Percentiles rank a stretch among this genome's conserved stretches.
Evolutionary conservation across 2,888 invertebrate species (phyloP).

Genomic region (Perdita meconis): DNA sequence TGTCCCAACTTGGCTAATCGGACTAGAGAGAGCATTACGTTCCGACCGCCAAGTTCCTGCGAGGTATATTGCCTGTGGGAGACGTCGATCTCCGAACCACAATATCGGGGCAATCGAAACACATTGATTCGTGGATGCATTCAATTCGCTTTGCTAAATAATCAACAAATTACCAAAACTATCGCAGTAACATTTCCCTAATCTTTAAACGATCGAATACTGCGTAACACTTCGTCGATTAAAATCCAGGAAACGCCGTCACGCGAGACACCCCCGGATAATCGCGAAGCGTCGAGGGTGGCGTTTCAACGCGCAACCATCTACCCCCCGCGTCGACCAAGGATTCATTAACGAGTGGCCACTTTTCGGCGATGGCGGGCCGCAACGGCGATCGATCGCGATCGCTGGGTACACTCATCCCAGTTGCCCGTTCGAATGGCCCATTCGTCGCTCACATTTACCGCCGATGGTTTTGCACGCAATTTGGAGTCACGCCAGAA

Average conservation of each 20-base stretch:
- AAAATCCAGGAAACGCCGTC: background rate
- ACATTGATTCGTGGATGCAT: too few species aligned
- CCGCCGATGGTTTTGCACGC: constrained; percentile 71
- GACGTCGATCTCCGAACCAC: background rate
- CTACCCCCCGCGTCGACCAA: too few species aligned
- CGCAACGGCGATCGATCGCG: constrained; percentile 60
- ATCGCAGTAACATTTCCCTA: too few species aligned
- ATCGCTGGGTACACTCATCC: constrained; percentile 43
- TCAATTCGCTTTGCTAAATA: too few species aligned
- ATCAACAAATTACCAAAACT: too few species aligned
- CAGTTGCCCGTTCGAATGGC: constrained; percentile 36
- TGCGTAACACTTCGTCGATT: too few species aligned
- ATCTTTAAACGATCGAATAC: too few species aligned
- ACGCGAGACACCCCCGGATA: background rate
- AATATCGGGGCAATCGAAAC: background rate
- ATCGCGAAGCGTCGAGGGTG: background rate
- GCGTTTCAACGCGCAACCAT: background rate
- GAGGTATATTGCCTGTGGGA: background rate
- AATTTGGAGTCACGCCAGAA: constrained; percentile 71
- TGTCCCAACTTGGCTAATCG: constrained; percentile 27
- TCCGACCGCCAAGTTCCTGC: background rate
- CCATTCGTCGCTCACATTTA: constrained; percentile 68
- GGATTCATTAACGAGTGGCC: constrained; percentile 46
- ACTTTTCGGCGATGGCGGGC: constrained; percentile 19
- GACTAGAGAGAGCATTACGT: background rate